Conservation (phyloP, 2,113 vertebrate species). For the Ictalurus punctatus region DNA sequence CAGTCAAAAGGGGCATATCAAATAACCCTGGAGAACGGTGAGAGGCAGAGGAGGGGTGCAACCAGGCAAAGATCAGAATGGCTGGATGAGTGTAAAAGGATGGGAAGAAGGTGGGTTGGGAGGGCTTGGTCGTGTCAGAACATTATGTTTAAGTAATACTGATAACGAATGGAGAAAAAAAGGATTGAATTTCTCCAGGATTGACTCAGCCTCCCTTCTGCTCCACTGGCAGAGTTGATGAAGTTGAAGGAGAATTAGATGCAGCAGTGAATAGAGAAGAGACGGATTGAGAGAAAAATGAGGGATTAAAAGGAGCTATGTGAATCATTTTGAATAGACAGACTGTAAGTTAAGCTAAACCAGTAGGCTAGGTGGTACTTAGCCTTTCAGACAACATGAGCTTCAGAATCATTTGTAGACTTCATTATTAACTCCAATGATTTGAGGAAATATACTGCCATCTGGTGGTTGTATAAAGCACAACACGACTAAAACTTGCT, state of each 20-base stretch:
- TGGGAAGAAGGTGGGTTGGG: conserved; percentile 43
- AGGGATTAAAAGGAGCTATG: neutral
- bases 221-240: conserved; percentile 90
- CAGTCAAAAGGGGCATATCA: conserved; percentile 74
- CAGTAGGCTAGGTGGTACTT: neutral
- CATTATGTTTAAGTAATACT: conserved; percentile 50
- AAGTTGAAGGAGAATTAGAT: conserved; percentile 88
- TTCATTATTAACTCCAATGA: neutral
- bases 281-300: neutral
- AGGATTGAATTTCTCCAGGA: conserved; percentile 49
- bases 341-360: neutral
- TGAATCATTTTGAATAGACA: neutral
- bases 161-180: conserved; percentile 43
- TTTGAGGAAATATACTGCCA: conserved; percentile 27
- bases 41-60: conserved; percentile 46
- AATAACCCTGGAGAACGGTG: conserved; percentile 61
- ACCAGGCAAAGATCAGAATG: conserved; percentile 52
- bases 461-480: conserved; percentile 32
- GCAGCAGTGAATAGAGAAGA: neutral
- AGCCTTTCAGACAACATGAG: neutral
- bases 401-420: neutral
- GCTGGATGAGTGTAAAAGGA: conserved; percentile 40
- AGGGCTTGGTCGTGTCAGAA: conserved; percentile 49
- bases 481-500: neutral
- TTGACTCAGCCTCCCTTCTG: conserved; percentile 80